Evolutionary conservation across 2,797 vertebrate genomes (phyloP).

Genomic region (Acipenser ruthenus): DNA sequence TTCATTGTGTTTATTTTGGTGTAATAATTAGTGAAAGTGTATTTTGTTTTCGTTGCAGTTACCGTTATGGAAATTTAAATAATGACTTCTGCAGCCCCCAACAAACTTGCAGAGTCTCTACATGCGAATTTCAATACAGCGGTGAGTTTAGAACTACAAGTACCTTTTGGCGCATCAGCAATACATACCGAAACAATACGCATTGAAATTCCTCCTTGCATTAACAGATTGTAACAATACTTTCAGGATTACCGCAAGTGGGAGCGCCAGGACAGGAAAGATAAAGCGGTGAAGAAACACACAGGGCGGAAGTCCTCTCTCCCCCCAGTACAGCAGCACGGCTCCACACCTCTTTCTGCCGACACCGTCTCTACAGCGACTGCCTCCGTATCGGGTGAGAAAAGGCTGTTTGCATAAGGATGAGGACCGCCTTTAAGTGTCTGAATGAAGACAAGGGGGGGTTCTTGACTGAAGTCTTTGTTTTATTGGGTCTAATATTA

Average conservation of each 20-base stretch:
- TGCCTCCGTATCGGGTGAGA: too few species aligned
- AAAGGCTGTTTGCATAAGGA: not conserved
- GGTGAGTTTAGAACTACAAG: slow-evolving; percentile 11
- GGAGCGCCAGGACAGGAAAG: slow-evolving; percentile 15
- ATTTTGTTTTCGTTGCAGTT: too few species aligned
- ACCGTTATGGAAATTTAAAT: not conserved
- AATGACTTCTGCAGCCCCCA: slow-evolving; percentile 5
- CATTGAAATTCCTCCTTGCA: slow-evolving; percentile 18
- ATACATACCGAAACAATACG: slow-evolving; percentile 20
- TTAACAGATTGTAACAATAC: slow-evolving; percentile 7
- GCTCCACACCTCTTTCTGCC: not conserved
- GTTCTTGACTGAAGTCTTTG: too few species aligned
- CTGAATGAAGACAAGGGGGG: too few species aligned
- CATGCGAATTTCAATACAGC: slow-evolving; percentile 12
- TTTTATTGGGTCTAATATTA: too few species aligned
- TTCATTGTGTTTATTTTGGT: too few species aligned
- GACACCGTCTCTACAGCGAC: too few species aligned
- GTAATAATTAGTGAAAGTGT: too few species aligned
- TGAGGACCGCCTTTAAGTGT: not conserved
- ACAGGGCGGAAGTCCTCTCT: slow-evolving; percentile 2
- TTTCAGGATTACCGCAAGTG: slow-evolving; percentile 32
- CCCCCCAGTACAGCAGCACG: not conserved
- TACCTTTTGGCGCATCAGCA: slow-evolving; percentile 18
- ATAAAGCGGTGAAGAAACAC: not conserved
- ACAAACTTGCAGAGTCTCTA: slow-evolving; percentile 1